Evolutionary conservation across 2,797 vertebrate species (phyloP).

Genomic region (Scomberomorus guttatus): DNA sequence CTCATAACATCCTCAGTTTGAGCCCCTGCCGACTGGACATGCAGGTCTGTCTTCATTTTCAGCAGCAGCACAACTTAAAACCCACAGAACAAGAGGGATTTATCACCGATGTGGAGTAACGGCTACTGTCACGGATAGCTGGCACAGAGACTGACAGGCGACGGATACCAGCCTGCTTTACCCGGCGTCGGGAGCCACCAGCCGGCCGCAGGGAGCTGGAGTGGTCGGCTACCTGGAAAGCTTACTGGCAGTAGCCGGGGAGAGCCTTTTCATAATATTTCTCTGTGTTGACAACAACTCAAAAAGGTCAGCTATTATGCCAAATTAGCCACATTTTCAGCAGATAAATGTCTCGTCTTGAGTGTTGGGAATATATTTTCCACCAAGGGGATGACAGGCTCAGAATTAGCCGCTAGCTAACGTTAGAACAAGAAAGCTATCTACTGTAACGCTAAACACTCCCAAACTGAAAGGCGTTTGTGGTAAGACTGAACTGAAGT

Average conservation of each 20-base stretch:
- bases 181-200: conserved; percentile 62
- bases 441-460: conserved; percentile 7
- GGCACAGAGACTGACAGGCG: conserved; percentile 27
- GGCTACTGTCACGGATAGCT: conserved; percentile 43
- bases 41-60: background rate
- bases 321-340: accelerated
- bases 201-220: conserved; percentile 46
- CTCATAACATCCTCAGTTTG: conserved; percentile 39
- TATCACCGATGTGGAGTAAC: conserved; percentile 56
- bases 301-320: conserved; percentile 27
- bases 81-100: background rate
- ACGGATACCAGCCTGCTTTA: conserved; percentile 31
- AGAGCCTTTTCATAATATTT: conserved; percentile 13
- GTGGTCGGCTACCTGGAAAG: conserved; percentile 46
- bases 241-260: conserved; percentile 49
- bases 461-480: background rate
- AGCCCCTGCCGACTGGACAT: conserved; percentile 20
- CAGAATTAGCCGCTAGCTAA: conserved; percentile 60
- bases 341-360: background rate
- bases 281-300: conserved; percentile 18
- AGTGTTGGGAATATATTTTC: background rate
- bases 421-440: conserved; percentile 30
- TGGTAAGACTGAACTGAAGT: accelerated
- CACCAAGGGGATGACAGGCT: conserved; percentile 39
- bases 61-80: accelerated